A percentile compares a stretch with the other conserved stretches of the same genome.
phyloP scores from a whole-genome alignment of 2,888 invertebrate genomes.

The Chironomus riparius region DNA sequence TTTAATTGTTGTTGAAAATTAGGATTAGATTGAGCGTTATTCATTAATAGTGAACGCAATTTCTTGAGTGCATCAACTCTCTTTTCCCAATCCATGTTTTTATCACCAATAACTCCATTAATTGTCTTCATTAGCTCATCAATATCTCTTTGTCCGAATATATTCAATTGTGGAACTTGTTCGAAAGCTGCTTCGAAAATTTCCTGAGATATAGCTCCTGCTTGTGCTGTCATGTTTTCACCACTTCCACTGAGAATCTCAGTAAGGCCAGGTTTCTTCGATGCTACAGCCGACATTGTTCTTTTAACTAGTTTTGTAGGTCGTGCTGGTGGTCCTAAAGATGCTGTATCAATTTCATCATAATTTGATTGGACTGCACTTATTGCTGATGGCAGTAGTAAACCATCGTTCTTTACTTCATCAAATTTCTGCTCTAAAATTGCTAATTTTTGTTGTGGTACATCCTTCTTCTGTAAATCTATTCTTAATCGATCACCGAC shows the following conservation, averaged over 20 bases:
- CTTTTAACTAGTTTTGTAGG: conserved; percentile 45
- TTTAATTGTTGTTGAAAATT: conserved; percentile 66
- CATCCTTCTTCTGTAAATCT: conserved; percentile 71
- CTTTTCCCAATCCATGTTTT: conserved; percentile 87
- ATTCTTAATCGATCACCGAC: conserved; percentile 76
- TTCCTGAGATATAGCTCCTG: conserved; percentile 85
- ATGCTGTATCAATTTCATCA: conserved; percentile 45
- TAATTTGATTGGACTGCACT: conserved; percentile 29
- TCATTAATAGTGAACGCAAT: conserved; percentile 70
- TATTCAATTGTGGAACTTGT: conserved; percentile 67
- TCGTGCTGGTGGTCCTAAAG: conserved; percentile 38
- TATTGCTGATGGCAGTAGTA: conserved; percentile 64
- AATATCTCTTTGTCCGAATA: conserved; percentile 76
- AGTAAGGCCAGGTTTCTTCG: conserved; percentile 27
- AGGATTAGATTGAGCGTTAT: conserved; percentile 62
- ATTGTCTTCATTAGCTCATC: conserved; percentile 70
- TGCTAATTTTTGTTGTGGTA: conserved; percentile 62
- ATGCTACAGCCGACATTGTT: conserved; percentile 37
- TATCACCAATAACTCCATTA: conserved; percentile 65
- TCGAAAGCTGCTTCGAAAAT: conserved; percentile 80
- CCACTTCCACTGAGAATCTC: conserved; percentile 28
- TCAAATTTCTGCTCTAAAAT: conserved; percentile 76
- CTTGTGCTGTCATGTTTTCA: conserved; percentile 43
- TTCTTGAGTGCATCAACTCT: conserved; percentile 82
- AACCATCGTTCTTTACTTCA: conserved; percentile 69